Evolutionary conservation across 2,113 vertebrate genomes (phyloP), one percentile per base, ranked within the genome.

Genomic region (Apteryx owenii): DNA sequence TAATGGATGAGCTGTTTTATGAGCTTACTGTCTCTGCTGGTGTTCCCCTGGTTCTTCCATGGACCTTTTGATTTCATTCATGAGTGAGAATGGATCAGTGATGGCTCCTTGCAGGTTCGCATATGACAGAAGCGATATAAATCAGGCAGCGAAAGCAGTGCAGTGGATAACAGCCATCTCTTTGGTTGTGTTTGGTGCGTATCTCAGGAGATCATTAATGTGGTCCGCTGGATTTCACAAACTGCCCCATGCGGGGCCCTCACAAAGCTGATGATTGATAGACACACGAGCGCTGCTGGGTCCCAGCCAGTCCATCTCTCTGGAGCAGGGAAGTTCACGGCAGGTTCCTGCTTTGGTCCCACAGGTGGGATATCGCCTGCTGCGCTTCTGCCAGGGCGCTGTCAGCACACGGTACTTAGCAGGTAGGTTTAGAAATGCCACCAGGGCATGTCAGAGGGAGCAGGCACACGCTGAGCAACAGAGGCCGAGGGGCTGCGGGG

Each of bases 201-300:
- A 80, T 66, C 65, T 1, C 2, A 9, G n/a, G 60, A 66, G 20
- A 38, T 44, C 66, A 72, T n/a, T 42, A 83, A 33, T 0, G 0
- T 28, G 29, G 51, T 66, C 62, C 68, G 5, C 5, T 3, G 10
- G 5, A 38, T 48, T 53, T 70, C 65, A 65, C 53, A n/a, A 12
- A 1, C 15, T 46, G 69, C 18, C 36, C 28, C 38, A 2, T 22
- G 21, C 53, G 61, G 38, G 38, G 44, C 56, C 36, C 65, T 58
- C 3, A 0, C 11, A 40, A 51, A 88, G 46, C 60, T 16, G 44
- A 5, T 62, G 46, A 65, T 0, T 62, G 46, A 65, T 0, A 0
- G 51, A n/a, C 29, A 17, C 0, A 0, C 46, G n/a, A 50, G 17
- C 5, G 26, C 61, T 80, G 44, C 26, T 33, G 9, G 22, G 12